Conservation (phyloP, 2,113 vertebrate genomes). For the Chaetorhynchus papuensis region DNA sequence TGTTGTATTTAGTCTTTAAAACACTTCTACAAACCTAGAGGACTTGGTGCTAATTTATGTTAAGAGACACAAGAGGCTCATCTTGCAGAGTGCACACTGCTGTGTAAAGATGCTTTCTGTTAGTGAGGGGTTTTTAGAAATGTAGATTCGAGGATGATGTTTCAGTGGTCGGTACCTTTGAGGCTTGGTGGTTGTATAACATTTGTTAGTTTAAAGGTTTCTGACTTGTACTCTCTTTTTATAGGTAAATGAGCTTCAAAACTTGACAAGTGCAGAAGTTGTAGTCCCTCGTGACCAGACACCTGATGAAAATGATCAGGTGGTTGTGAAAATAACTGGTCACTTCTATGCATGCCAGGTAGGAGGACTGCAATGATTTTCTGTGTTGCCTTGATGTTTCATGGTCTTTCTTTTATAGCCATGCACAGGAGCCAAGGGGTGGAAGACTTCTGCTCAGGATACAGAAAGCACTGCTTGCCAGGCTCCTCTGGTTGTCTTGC, state of each 20-base stretch:
- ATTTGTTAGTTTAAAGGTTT: background rate
- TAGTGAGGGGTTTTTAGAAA: background rate
- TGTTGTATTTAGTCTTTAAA: conserved; percentile 20
- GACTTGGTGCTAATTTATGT: conserved; percentile 25
- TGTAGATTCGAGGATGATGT: background rate
- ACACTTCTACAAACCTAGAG: background rate
- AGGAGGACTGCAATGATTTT: background rate
- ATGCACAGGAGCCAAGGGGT: background rate
- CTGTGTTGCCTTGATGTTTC: background rate
- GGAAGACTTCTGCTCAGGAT: background rate
- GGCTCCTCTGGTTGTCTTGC: background rate
- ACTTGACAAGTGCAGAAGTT: conserved; percentile 96
- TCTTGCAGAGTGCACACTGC: background rate
- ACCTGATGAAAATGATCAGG: conserved; percentile 96
- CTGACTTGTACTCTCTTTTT: background rate
- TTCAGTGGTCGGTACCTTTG: background rate
- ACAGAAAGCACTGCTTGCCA: background rate
- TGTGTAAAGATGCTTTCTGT: background rate
- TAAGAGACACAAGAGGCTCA: background rate
- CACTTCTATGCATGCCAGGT: conserved; percentile 99
- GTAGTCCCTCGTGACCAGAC: conserved; percentile 98
- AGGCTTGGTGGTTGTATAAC: background rate
- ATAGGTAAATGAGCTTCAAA: conserved; percentile 97
- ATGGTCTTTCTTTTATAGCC: background rate
- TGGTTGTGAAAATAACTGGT: conserved; percentile 97